Conservation (phyloP, 1,140 invertebrate species). For the Nautilus pompilius region DNA sequence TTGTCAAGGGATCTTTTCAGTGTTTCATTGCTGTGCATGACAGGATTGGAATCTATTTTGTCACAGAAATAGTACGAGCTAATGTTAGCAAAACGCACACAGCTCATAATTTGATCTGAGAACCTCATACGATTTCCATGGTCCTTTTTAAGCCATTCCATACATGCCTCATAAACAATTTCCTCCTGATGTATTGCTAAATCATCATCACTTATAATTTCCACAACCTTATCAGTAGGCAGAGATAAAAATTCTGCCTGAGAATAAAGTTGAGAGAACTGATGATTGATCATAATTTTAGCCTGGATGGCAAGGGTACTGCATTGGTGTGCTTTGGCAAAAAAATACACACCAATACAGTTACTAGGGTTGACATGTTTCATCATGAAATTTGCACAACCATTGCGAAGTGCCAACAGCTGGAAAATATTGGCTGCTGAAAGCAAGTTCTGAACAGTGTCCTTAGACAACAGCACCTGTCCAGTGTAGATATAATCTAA, state of each 20-base stretch:
- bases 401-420: conserved; percentile 47
- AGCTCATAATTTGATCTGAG: conserved; percentile 56
- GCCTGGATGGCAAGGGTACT: conserved; percentile 41
- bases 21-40: conserved; percentile 40
- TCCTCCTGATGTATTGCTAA: conserved; percentile 62
- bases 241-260: conserved; percentile 47
- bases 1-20: conserved; percentile 28
- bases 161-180: conserved; percentile 60
- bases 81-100: conserved; percentile 61
- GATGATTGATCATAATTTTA: conserved; percentile 49
- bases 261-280: conserved; percentile 40
- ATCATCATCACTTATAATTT: conserved; percentile 59
- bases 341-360: conserved; percentile 53
- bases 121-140: conserved; percentile 29
- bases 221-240: conserved; percentile 54
- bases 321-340: conserved; percentile 51
- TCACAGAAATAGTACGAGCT: conserved; percentile 65
- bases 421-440: conserved; percentile 64
- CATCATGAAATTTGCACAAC: conserved; percentile 53
- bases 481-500: conserved; percentile 64
- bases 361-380: conserved; percentile 46
- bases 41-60: conserved; percentile 55
- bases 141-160: conserved; percentile 59
- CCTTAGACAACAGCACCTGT: conserved; percentile 57
- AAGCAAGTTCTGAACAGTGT: conserved; percentile 61